Conservation (phyloP, 2,797 vertebrate genomes). For the Limosa lapponica region DNA sequence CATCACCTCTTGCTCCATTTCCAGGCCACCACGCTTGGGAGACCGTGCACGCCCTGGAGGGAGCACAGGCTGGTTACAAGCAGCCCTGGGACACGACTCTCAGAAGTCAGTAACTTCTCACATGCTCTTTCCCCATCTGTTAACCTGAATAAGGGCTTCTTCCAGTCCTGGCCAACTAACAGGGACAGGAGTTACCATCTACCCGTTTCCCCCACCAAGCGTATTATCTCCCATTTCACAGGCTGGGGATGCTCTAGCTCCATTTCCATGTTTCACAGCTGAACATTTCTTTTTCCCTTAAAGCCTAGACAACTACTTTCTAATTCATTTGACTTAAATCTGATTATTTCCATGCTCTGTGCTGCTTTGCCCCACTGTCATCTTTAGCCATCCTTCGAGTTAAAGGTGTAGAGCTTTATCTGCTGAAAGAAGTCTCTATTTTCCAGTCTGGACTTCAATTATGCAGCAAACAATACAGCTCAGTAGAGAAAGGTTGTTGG, state of each 20-base stretch:
- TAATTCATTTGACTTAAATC: not conserved
- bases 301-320: not conserved
- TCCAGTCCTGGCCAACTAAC: not conserved
- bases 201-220: not conserved
- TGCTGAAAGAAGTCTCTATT: not conserved
- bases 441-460: not conserved
- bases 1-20: not conserved
- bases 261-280: not conserved
- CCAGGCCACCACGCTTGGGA: not conserved
- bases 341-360: not conserved
- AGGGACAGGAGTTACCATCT: not conserved
- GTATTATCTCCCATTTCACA: not conserved
- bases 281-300: accelerated
- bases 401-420: not conserved
- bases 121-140: not conserved
- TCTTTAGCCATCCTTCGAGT: not conserved
- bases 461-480: not conserved
- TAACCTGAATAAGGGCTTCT: not conserved
- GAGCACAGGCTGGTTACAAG: not conserved
- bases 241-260: not conserved
- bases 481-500: not conserved
- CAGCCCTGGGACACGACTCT: not conserved
- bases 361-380: not conserved
- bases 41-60: accelerated
- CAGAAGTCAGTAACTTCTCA: not conserved